phyloP scores from a whole-genome alignment of 2,797 vertebrate species.

The Carduelis carduelis region DNA sequence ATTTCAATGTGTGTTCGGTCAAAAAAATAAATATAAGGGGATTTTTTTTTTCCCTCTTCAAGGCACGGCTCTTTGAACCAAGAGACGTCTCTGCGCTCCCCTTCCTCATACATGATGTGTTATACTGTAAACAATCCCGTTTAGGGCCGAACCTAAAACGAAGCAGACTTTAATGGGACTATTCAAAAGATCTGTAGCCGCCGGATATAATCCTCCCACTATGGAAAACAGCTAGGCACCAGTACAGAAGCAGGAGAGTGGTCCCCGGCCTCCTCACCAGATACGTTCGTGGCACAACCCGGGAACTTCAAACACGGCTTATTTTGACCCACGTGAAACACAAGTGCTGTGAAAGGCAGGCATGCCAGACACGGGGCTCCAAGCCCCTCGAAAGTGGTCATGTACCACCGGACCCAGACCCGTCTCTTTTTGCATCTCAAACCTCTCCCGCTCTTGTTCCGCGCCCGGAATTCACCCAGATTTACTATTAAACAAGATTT shows the following conservation, averaged over 20 bases:
- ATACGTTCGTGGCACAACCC: fast-evolving
- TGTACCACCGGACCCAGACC: fast-evolving
- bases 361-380: neutral
- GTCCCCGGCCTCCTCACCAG: neutral
- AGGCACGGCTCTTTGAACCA: neutral
- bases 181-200: neutral
- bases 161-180: neutral
- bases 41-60: neutral
- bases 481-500: neutral
- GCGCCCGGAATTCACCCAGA: fast-evolving
- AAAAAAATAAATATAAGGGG: neutral
- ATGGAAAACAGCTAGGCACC: neutral
- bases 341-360: neutral
- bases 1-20: neutral
- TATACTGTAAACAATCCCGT: neutral
- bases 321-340: neutral
- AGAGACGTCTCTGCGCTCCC: neutral
- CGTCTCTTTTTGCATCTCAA: neutral
- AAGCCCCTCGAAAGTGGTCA: neutral
- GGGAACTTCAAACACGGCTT: neutral
- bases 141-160: neutral
- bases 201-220: neutral
- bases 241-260: neutral
- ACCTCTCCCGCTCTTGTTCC: fast-evolving
- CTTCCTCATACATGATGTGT: neutral